These are phyloP conservation scores for Bombus confusus DNA, from an alignment of 1,140 invertebrate genomes.

Conservation along the genomic window DNA sequence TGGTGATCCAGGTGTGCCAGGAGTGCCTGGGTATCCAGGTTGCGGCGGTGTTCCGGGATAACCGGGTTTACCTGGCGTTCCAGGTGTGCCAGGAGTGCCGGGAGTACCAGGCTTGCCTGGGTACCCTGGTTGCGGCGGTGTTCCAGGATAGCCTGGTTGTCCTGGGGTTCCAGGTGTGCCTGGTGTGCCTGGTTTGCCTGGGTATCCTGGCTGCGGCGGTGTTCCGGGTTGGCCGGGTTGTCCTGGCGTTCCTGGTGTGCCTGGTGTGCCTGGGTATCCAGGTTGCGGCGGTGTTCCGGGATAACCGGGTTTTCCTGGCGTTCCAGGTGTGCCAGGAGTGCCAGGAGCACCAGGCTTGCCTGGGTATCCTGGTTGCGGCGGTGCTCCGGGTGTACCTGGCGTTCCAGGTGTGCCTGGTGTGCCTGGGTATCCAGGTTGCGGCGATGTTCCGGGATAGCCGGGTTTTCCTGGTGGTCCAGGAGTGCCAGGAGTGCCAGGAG, in stretches of 20 bases:
- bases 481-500: conserved; percentile 79
- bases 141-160: conserved; percentile 16
- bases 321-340: too few species aligned
- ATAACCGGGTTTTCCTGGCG: too few species aligned
- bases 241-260: conserved; percentile 69
- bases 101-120: conserved; percentile 38
- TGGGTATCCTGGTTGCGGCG: background rate
- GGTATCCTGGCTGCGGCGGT: conserved; percentile 69
- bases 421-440: conserved; percentile 73
- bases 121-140: background rate
- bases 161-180: conserved; percentile 54
- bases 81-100: background rate
- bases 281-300: background rate
- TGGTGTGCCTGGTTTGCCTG: conserved; percentile 69
- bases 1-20: conserved; percentile 80
- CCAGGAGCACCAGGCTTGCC: background rate
- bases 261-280: background rate
- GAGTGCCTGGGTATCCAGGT: conserved; percentile 54
- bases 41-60: background rate
- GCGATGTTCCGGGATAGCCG: background rate
- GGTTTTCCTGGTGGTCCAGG: background rate
- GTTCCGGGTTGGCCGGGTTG: conserved; percentile 70
- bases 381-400: conserved; percentile 38
- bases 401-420: conserved; percentile 70
- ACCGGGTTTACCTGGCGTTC: conserved; percentile 2